A percentile compares a stretch with the other conserved stretches of the same genome.
Evolutionary conservation across 2,888 invertebrate species (phyloP).

Genomic region (Coremacera marginata): DNA sequence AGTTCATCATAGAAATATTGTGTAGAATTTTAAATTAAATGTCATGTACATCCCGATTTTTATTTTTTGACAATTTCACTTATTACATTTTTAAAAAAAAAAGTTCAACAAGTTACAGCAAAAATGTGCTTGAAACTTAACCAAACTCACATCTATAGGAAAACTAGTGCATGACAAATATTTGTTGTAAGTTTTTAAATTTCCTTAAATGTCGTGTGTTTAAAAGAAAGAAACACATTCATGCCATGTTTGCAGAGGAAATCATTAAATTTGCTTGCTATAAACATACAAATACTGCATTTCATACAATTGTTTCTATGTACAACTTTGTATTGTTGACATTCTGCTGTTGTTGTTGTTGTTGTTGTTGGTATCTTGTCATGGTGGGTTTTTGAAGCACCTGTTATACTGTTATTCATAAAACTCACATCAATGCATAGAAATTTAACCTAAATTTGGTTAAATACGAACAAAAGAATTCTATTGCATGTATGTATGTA

Average conservation of each 20-base stretch:
- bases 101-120: too few species aligned
- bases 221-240: background rate
- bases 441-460: slow-evolving; percentile 12
- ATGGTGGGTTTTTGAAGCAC: slow-evolving; percentile 1
- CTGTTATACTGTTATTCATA: background rate
- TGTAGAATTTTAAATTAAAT: too few species aligned
- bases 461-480: background rate
- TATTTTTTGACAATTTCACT: too few species aligned
- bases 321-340: background rate
- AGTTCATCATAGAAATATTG: too few species aligned
- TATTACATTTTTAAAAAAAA: too few species aligned
- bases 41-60: too few species aligned
- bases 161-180: too few species aligned
- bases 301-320: background rate
- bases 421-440: background rate
- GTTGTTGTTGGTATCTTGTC: background rate
- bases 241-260: background rate
- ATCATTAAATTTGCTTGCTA: background rate
- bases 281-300: background rate
- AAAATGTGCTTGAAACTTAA: too few species aligned
- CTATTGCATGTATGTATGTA: background rate
- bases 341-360: background rate
- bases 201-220: background rate
- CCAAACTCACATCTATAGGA: too few species aligned
- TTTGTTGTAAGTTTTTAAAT: too few species aligned